Evolutionary conservation across 2,113 vertebrate species (phyloP), one percentile per base, ranked within the genome.

Genomic region (Psephotus haematonotus): DNA sequence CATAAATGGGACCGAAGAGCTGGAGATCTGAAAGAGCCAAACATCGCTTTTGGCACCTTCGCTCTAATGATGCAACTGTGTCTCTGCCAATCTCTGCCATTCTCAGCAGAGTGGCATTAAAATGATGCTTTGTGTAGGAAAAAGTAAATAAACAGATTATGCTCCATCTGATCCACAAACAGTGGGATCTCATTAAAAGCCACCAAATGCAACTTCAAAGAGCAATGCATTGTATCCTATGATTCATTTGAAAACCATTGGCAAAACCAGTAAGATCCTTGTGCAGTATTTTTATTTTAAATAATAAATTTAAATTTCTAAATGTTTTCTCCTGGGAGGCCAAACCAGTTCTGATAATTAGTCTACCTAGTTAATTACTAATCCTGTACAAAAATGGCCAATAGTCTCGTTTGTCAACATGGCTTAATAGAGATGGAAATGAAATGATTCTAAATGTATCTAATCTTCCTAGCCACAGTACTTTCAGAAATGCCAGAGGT

Each of bases 121-220:
- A 94, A 85, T 35, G 74, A 70, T 0, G 2, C 52, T 96, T 97
- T 79, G 67, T 17, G 6, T 41, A 75, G 85, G 86, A 88, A 93
- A 96, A 94, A 81, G 74, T 88, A 93, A 96, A 94, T 92, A 96
- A 93, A 91, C 77, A 91, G 80, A 92, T 96, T 93, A 96, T 72
- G 60, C 29, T 93, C 93, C 87, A 93, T 88, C 86, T 93, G 83
- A 96, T 84, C 65, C 57, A 84, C 89, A 92, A 94, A 95, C 41
- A 79, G 72, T 53, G 27, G 47, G 74, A 80, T 88, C 82, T 91
- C 86, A 86, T 67, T 86, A 89, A 77, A 86, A 81, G n/a, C 70
- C 57, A 92, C 22, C 72, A 83, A 90, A 75, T 75, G 49, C 59
- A 79, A 87, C 69, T 93, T 94, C 77, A 90, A 84, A 87, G 13